A percentile compares a stretch with the other conserved stretches of the same genome.
Evolutionary conservation across 2,113 vertebrate genomes (phyloP).

Genomic region (Salminus brasiliensis): DNA sequence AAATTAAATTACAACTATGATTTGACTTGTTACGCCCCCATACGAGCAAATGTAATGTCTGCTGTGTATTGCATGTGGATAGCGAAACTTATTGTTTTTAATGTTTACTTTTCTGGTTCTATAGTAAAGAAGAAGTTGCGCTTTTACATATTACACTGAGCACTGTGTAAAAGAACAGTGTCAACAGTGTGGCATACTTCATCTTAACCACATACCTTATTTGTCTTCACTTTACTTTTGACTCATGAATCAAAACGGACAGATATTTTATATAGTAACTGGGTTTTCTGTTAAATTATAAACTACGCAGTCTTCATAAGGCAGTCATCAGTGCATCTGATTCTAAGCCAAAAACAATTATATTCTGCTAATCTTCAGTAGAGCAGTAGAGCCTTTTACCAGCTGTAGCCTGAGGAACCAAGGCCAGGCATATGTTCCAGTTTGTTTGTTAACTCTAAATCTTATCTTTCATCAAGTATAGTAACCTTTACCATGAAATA

Average conservation of each 20-base stretch:
- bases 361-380: neutral
- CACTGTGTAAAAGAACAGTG: too few species aligned
- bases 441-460: too few species aligned
- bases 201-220: too few species aligned
- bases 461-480: too few species aligned
- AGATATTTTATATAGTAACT: neutral
- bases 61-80: constrained; percentile 46
- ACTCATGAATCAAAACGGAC: neutral
- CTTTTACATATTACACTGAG: neutral
- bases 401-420: neutral
- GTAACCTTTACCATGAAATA: too few species aligned
- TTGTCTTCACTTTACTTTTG: neutral
- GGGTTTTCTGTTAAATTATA: neutral
- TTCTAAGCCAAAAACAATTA: neutral
- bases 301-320: neutral
- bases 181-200: neutral
- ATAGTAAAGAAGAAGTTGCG: neutral
- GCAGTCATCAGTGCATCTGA: neutral
- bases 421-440: neutral
- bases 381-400: neutral
- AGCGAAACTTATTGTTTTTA: constrained; percentile 37
- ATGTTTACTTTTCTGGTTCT: constrained; percentile 15
- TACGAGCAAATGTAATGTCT: constrained; percentile 49
- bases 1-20: constrained; percentile 58
- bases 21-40: constrained; percentile 51